These are phyloP conservation scores for Drosophila prostipennis DNA, from an alignment of 2,888 invertebrate species.

Conservation along the genomic window DNA sequence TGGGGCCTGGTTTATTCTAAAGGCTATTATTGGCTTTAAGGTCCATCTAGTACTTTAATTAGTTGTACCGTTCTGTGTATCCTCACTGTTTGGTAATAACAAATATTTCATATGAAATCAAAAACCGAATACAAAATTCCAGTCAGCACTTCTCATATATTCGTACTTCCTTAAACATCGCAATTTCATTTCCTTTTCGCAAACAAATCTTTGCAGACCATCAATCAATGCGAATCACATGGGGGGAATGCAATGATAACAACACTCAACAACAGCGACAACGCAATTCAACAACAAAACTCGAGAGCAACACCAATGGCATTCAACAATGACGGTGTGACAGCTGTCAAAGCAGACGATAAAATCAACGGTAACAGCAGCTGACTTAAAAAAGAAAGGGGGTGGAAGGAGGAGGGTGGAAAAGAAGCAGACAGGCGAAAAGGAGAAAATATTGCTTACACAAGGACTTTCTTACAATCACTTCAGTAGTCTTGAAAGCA, in stretches of 20 bases:
- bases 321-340: constrained; percentile 49
- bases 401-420: constrained; percentile 14
- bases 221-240: constrained; percentile 63
- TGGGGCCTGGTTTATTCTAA: too few relatives aligned
- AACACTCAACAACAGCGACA: constrained; percentile 36
- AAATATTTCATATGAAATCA: background rate
- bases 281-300: constrained; percentile 31
- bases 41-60: too few relatives aligned
- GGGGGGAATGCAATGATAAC: constrained; percentile 40
- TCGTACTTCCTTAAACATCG: constrained; percentile 2
- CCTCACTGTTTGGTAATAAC: too few relatives aligned
- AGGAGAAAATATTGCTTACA: background rate
- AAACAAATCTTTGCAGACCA: constrained; percentile 36
- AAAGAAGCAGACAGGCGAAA: background rate
- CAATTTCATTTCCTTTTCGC: constrained; percentile 11
- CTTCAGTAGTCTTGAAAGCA: background rate
- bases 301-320: constrained; percentile 54
- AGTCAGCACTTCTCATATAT: background rate
- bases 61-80: too few relatives aligned
- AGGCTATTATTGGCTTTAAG: background rate
- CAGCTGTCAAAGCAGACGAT: constrained; percentile 74
- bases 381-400: constrained; percentile 15
- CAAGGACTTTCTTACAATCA: background rate
- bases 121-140: constrained; percentile 1
- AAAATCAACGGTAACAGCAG: constrained; percentile 45